A percentile compares a stretch with the other conserved stretches of the same genome.
These are phyloP conservation scores for Liopterus haemorrhoidalis DNA, from an alignment of 2,888 invertebrate genomes.

Conservation along the genomic window DNA sequence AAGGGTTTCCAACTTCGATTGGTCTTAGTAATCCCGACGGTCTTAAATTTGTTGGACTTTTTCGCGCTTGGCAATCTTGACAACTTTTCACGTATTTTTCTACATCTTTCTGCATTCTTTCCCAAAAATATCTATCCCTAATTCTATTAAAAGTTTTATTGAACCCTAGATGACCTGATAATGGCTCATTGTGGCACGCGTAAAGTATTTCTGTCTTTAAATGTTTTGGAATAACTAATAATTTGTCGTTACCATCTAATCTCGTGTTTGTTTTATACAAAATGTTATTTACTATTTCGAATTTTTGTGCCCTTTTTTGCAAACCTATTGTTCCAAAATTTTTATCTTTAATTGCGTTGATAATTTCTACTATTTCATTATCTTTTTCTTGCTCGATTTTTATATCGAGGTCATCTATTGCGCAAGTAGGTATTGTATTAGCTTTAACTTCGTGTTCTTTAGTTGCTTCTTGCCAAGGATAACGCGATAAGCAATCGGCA, in stretches of 20 bases:
- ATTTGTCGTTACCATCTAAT: neutral
- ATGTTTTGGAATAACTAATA: neutral
- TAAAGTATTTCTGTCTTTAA: neutral
- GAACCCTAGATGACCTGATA: neutral
- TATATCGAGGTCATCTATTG: neutral
- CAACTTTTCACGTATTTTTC: conserved; percentile 27
- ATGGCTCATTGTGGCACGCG: neutral
- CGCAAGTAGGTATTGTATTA: neutral
- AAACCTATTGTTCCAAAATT: neutral
- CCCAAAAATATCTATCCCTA: neutral
- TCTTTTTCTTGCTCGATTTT: neutral
- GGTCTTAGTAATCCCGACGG: conserved; percentile 20
- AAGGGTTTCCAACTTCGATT: conserved; percentile 9
- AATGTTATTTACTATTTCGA: neutral
- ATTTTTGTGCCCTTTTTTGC: neutral
- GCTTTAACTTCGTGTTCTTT: neutral
- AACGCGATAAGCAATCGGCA: conserved; percentile 24
- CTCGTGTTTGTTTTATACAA: neutral
- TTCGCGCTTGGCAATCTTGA: conserved; percentile 28
- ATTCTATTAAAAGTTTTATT: neutral
- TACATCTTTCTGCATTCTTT: conserved; percentile 6
- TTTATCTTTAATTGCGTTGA: neutral
- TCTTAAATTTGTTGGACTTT: conserved; percentile 22
- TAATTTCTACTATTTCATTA: neutral
- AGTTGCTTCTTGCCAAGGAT: conserved; percentile 17